phyloP scores from a whole-genome alignment of 2,888 invertebrate genomes.

The Chloromyia formosa region DNA sequence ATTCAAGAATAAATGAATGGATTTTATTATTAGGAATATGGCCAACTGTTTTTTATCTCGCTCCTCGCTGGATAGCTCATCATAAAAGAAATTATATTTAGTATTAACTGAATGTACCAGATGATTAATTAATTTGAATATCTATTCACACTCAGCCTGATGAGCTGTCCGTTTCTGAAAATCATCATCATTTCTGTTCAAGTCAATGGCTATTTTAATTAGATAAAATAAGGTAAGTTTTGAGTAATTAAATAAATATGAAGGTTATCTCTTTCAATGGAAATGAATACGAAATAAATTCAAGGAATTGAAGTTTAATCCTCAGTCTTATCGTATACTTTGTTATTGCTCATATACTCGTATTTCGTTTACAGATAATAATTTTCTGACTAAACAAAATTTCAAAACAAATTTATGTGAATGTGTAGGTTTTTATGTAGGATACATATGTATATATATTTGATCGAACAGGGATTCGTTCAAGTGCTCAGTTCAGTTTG shows the following conservation, averaged over 20 bases:
- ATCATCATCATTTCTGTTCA: background rate
- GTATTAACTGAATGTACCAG: background rate
- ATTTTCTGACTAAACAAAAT: too few relatives aligned
- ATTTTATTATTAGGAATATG: slow-evolving; percentile 6
- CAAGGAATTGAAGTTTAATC: too few relatives aligned
- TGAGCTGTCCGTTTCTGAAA: background rate
- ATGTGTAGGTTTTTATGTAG: too few relatives aligned
- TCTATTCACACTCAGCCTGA: slow-evolving; percentile 7
- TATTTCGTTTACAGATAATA: too few relatives aligned
- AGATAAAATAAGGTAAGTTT: background rate
- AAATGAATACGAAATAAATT: too few relatives aligned
- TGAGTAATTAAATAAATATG: background rate
- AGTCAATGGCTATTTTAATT: background rate
- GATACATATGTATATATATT: too few relatives aligned
- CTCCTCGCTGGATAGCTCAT: background rate
- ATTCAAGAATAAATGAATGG: slow-evolving; percentile 11
- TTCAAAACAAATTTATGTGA: too few relatives aligned
- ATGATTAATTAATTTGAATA: slow-evolving; percentile 12
- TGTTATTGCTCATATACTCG: too few relatives aligned
- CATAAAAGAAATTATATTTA: slow-evolving; percentile 5
- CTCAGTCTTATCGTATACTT: too few relatives aligned
- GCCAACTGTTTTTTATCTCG: slow-evolving; percentile 15
- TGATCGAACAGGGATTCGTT: too few relatives aligned
- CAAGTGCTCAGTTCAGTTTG: too few relatives aligned
- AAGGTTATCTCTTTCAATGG: background rate